Conservation (phyloP, 2,888 invertebrate species). For the Rhingia rostrata region DNA sequence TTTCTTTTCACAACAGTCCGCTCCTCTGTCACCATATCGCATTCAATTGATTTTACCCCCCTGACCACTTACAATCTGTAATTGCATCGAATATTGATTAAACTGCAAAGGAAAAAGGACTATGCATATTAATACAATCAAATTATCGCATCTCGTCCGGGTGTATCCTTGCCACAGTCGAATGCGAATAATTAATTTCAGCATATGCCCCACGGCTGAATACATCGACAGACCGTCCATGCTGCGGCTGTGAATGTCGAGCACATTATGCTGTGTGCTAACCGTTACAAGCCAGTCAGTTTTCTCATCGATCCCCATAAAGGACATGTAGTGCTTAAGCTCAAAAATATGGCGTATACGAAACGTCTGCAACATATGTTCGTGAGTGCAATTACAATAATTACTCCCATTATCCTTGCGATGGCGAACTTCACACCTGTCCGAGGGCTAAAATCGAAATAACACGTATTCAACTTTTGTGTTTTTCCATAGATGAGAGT, state of each 20-base stretch:
- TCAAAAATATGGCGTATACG: constrained; percentile 11
- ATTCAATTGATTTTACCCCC: constrained; percentile 38
- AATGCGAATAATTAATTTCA: too few relatives aligned
- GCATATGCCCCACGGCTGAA: not conserved
- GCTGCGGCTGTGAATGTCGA: not conserved
- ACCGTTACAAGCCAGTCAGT: constrained; percentile 12
- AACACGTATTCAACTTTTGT: constrained; percentile 24
- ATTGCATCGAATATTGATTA: constrained; percentile 73
- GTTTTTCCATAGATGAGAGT: not conserved
- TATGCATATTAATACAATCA: constrained; percentile 66
- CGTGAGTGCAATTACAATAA: constrained; percentile 71
- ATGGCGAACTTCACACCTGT: constrained; percentile 69
- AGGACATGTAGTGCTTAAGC: constrained; percentile 19
- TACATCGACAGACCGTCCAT: not conserved
- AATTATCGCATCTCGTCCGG: constrained; percentile 68
- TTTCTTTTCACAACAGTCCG: constrained; percentile 43
- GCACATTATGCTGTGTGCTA: constrained; percentile 9
- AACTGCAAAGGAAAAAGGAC: constrained; percentile 58
- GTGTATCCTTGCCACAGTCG: constrained; percentile 18
- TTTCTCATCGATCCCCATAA: constrained; percentile 5
- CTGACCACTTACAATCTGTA: constrained; percentile 59
- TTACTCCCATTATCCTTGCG: constrained; percentile 71
- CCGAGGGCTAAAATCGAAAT: constrained; percentile 34
- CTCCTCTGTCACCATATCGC: not conserved
- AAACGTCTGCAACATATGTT: constrained; percentile 53